Evolutionary conservation across 2,797 vertebrate species (phyloP).

Genomic region (Melopsittacus undulatus): DNA sequence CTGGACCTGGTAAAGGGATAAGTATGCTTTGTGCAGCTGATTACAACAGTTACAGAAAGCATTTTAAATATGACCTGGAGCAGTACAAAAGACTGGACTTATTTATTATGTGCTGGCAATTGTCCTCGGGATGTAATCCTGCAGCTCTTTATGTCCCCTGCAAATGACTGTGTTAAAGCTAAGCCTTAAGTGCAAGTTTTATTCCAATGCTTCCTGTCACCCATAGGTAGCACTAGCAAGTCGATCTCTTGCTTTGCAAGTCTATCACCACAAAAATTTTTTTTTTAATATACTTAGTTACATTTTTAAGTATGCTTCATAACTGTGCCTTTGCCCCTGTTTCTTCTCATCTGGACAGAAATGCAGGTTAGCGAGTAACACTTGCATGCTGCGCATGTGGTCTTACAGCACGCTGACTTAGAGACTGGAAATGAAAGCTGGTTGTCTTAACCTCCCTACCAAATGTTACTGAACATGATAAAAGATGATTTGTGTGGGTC

Average conservation of each 20-base stretch:
- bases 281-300: neutral
- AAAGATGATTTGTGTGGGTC: neutral
- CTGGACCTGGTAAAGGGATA: neutral
- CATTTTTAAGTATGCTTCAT: neutral
- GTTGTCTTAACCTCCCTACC: neutral
- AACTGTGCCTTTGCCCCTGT: neutral
- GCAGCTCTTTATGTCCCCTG: fast-evolving
- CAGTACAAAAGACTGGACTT: neutral
- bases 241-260: neutral
- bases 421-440: neutral
- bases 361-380: neutral
- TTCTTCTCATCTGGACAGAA: neutral
- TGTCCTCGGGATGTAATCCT: neutral
- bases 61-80: neutral
- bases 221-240: neutral
- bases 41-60: neutral
- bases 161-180: neutral
- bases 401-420: neutral
- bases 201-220: neutral
- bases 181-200: neutral
- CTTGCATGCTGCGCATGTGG: neutral
- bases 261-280: neutral
- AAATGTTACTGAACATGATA: neutral
- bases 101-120: neutral
- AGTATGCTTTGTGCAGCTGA: neutral